Conservation (phyloP, 2,797 vertebrate genomes). For the Carapus acus region DNA sequence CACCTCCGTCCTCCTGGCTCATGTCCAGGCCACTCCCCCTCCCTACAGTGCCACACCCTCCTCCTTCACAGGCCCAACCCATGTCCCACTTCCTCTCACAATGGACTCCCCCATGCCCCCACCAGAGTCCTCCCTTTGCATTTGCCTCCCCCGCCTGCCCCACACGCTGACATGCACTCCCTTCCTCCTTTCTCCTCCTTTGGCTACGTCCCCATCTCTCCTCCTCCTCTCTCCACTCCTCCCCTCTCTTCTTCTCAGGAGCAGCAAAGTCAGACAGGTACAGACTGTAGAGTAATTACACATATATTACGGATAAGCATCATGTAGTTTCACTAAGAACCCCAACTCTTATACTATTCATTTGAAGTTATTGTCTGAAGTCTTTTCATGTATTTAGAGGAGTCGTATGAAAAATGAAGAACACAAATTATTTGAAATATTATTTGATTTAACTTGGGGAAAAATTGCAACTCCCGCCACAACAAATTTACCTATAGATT, state of each 20-base stretch:
- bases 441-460: no score
- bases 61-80: conserved; percentile 80
- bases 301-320: conserved; percentile 56
- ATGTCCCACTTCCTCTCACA: conserved; percentile 76
- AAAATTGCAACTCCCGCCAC: no score
- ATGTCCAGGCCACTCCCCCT: conserved; percentile 80
- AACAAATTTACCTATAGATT: no score
- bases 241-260: conserved; percentile 78
- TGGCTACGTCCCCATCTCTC: conserved; percentile 81
- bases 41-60: conserved; percentile 84
- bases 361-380: no score
- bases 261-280: conserved; percentile 83
- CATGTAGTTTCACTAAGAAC: conserved; percentile 1
- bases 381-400: no score
- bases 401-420: no score
- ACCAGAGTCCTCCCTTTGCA: conserved; percentile 79
- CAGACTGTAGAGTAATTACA: conserved; percentile 68
- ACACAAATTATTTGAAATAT: no score
- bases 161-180: conserved; percentile 75
- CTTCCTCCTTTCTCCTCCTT: conserved; percentile 87
- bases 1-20: conserved; percentile 67
- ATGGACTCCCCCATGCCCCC: conserved; percentile 80
- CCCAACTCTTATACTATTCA: neutral
- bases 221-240: conserved; percentile 69
- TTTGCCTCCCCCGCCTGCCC: conserved; percentile 73